phyloP scores from a whole-genome alignment of 2,797 vertebrate genomes.

The Dendrocincla fuliginosa region DNA sequence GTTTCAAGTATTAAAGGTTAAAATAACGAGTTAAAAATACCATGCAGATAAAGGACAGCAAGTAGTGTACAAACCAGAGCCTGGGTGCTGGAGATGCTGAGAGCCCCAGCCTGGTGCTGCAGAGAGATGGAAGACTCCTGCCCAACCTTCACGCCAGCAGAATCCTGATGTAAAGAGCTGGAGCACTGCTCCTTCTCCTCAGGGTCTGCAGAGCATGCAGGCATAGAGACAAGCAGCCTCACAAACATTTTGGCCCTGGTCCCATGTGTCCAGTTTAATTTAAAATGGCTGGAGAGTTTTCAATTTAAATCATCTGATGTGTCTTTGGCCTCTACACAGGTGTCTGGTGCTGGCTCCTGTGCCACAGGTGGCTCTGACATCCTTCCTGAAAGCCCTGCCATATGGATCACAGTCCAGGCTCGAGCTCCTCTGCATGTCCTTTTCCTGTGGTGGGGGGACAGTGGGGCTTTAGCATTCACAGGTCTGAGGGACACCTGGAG shows the following conservation, averaged over 20 bases:
- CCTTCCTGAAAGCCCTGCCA: rapidly evolving
- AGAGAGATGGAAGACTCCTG: background rate
- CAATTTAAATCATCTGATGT: background rate
- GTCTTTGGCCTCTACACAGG: background rate
- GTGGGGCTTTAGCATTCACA: background rate
- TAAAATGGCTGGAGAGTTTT: background rate
- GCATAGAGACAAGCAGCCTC: background rate
- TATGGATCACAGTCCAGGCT: rapidly evolving
- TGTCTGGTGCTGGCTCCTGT: background rate
- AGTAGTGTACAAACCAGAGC: background rate
- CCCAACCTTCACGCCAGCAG: background rate
- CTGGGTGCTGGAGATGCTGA: background rate
- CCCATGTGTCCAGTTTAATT: background rate
- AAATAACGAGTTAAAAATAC: background rate
- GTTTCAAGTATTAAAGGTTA: background rate
- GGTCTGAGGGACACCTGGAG: background rate
- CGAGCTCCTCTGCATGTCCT: rapidly evolving
- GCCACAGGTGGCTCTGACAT: background rate
- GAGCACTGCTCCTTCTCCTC: background rate
- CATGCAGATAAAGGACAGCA: background rate
- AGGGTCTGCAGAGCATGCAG: background rate
- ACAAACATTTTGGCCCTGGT: background rate
- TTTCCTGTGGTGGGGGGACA: background rate
- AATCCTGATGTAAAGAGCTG: rapidly evolving
- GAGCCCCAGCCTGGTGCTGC: rapidly evolving